Evolutionary conservation across 2,797 vertebrate genomes (phyloP), one percentile per base, ranked within the genome.

Genomic region (Aeoliscus strigatus): DNA sequence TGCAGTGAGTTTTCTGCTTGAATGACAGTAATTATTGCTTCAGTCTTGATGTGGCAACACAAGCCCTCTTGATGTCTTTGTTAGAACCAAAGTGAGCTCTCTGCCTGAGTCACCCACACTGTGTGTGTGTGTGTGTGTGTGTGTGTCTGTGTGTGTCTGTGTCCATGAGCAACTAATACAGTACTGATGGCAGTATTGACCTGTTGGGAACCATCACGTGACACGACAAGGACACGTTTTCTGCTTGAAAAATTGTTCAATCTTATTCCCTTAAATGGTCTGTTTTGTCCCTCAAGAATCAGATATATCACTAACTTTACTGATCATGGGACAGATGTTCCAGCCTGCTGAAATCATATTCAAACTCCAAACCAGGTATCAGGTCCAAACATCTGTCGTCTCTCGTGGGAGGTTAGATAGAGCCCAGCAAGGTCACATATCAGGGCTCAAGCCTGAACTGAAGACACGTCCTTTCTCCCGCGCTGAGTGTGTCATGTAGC

Each of bases 11-110:
- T 72, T 69, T 75, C 59, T 78, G 60, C 73, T 61, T 74, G 67
- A 79, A 73, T 79, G 70, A 67, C 66, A 66, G 71, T 70, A 77
- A 83, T 85, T 79, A 81, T 80, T 30, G 4, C 48, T 60, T 75
- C 73, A 72, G 42, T 68, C 48, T 70, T 66, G 60, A 81, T 46
- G 36, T 32, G 49, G 40, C 70, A 56, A 68, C 66, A 47, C 27
- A 39, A 51, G 60, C 73, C 62, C 45, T 64, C 46, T 61, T 73
- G 75, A 82, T 68, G 76, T 80, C 71, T 75, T 74, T 77, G 70
- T 79, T 60, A 51, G 53, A 71, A 66, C 28, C 30, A 12, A 51
- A 70, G 55, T 21, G 36, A 49, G 32, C 70, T 48, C 18, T 34
- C 8, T 42, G 45, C 14, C 8, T 27, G 28, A n/a, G n/a, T n/a